These are phyloP conservation scores for Metopolophium dirhodum DNA, from an alignment of 1,140 invertebrate genomes.

Conservation along the genomic window DNA sequence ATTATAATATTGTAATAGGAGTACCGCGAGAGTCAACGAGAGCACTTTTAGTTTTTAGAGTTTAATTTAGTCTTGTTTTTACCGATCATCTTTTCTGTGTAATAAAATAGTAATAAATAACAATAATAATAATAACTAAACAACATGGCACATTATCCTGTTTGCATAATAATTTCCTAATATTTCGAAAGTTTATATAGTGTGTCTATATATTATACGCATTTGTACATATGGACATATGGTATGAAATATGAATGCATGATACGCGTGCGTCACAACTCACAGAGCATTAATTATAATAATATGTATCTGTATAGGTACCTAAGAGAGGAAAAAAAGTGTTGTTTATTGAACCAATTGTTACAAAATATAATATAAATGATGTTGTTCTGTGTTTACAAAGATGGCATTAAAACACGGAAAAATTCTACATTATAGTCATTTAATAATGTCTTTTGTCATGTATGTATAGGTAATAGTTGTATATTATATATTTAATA, in stretches of 20 bases:
- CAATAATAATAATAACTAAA: background rate
- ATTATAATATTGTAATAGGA: background rate
- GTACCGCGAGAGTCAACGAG: background rate
- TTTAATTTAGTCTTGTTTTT: background rate
- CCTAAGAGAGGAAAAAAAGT: background rate
- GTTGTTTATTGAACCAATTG: background rate
- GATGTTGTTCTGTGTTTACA: background rate
- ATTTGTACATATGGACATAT: background rate
- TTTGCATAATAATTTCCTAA: background rate
- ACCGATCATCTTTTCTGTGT: background rate
- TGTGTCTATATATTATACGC: background rate
- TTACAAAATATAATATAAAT: background rate
- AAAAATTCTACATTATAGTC: background rate
- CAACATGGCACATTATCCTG: background rate
- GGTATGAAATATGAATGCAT: background rate
- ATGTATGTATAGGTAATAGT: background rate
- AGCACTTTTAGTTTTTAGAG: background rate
- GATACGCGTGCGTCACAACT: background rate
- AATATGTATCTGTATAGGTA: background rate
- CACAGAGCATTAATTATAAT: background rate
- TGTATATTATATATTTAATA: too few relatives aligned
- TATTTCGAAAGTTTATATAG: background rate
- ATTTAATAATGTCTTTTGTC: background rate
- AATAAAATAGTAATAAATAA: background rate
- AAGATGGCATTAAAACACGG: background rate